phyloP scores from a whole-genome alignment of 1,140 invertebrate genomes.

The Nasonia vitripennis region DNA sequence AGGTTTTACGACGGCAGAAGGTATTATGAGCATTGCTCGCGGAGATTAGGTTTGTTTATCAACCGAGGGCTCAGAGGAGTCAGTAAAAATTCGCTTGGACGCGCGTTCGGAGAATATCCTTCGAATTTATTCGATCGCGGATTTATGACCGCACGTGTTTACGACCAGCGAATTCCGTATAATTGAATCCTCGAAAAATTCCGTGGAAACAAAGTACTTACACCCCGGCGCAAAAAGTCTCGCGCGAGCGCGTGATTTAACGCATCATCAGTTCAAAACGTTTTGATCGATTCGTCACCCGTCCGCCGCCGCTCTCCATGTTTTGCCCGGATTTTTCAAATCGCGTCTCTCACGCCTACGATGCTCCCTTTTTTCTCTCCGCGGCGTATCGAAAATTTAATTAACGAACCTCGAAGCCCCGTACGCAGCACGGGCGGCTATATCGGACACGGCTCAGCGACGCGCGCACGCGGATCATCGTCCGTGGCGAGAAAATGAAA shows the following conservation, averaged over 20 bases:
- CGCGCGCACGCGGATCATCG: conserved; percentile 31
- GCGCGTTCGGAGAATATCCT: too few species aligned
- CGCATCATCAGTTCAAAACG: conserved; percentile 12
- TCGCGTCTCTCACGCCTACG: conserved; percentile 44
- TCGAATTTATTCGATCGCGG: not conserved
- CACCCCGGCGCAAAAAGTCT: not conserved
- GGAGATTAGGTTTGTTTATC: conserved; percentile 45
- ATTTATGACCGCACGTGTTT: not conserved
- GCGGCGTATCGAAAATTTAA: conserved; percentile 45
- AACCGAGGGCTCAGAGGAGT: conserved; percentile 14
- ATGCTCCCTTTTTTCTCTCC: not conserved
- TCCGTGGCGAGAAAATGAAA: conserved; percentile 45
- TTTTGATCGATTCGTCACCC: conserved; percentile 34
- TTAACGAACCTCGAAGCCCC: conserved; percentile 49
- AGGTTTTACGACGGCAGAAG: conserved; percentile 14
- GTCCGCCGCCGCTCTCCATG: not conserved
- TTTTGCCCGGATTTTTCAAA: conserved; percentile 32
- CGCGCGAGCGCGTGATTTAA: conserved; percentile 30
- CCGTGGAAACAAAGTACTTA: too few species aligned
- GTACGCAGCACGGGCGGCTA: not conserved
- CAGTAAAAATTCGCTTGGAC: conserved; percentile 38
- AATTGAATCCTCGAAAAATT: not conserved
- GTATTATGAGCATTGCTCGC: not conserved
- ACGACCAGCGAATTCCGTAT: not conserved
- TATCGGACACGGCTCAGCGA: conserved; percentile 29